Evolutionary conservation across 2,797 vertebrate species (phyloP).

Genomic region (Amniataba percoides): DNA sequence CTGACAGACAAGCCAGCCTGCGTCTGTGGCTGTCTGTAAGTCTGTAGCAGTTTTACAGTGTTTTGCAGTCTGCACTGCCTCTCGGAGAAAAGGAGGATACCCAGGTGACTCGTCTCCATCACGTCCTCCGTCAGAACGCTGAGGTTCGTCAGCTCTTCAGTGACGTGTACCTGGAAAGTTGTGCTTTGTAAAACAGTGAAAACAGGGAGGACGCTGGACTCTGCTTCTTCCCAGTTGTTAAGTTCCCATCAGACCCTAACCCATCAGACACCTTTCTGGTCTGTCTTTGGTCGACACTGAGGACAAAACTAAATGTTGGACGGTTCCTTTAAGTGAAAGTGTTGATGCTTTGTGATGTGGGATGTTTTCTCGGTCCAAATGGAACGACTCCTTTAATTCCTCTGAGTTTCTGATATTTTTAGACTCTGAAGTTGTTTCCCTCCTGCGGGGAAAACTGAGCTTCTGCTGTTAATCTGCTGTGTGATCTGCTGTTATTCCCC

Average conservation of each 20-base stretch:
- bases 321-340: not conserved
- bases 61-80: too few species aligned
- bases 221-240: not conserved
- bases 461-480: slow-evolving; percentile 41
- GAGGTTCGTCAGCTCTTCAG: not conserved
- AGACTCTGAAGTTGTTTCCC: slow-evolving; percentile 7
- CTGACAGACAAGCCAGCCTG: too few species aligned
- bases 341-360: not conserved
- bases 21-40: too few species aligned
- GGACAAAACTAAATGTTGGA: not conserved
- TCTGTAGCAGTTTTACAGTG: too few species aligned
- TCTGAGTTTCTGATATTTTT: slow-evolving; percentile 39
- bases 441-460: slow-evolving; percentile 19
- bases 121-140: too few species aligned
- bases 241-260: too few species aligned
- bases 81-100: not conserved
- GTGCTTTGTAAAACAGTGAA: not conserved
- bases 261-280: not conserved
- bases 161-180: not conserved
- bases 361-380: not conserved
- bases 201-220: not conserved
- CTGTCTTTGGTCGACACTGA: not conserved
- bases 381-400: not conserved
- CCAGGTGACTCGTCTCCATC: too few species aligned
- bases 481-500: slow-evolving; percentile 26